Conservation (phyloP, 2,113 vertebrate species). For the Arothron firmamentum region DNA sequence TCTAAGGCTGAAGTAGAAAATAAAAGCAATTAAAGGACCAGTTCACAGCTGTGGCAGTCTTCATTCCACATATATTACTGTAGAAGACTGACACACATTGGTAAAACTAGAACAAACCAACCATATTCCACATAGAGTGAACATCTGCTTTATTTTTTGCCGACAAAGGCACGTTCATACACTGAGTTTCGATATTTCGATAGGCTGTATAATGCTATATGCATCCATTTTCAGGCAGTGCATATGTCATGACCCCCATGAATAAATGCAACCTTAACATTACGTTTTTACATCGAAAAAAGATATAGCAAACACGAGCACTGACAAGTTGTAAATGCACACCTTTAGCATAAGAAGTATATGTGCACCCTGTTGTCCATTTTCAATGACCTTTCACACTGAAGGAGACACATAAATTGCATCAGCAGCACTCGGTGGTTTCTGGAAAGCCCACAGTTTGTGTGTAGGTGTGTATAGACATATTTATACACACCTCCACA, state of each 20-base stretch:
- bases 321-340: constrained; percentile 61
- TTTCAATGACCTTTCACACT: constrained; percentile 57
- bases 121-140: not conserved
- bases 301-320: constrained; percentile 64
- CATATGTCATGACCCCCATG: constrained; percentile 60
- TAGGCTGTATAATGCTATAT: constrained; percentile 63
- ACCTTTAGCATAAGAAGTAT: constrained; percentile 62
- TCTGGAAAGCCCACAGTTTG: constrained; percentile 43
- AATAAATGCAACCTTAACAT: constrained; percentile 71
- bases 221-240: constrained; percentile 73
- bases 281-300: constrained; percentile 64
- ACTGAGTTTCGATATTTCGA: constrained; percentile 56
- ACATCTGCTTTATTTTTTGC: constrained; percentile 64
- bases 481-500: constrained; percentile 14
- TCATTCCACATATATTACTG: too few species aligned
- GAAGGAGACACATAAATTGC: constrained; percentile 53
- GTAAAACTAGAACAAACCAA: too few species aligned
- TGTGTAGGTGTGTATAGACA: not conserved
- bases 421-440: constrained; percentile 63
- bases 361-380: constrained; percentile 65
- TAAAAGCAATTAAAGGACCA: too few species aligned
- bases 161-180: constrained; percentile 66
- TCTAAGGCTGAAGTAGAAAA: too few species aligned
- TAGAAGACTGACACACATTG: too few species aligned
- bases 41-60: too few species aligned